Base-by-base conservation (phyloP, 2,797 vertebrate species). In the Argyrosomus regius region DNA sequence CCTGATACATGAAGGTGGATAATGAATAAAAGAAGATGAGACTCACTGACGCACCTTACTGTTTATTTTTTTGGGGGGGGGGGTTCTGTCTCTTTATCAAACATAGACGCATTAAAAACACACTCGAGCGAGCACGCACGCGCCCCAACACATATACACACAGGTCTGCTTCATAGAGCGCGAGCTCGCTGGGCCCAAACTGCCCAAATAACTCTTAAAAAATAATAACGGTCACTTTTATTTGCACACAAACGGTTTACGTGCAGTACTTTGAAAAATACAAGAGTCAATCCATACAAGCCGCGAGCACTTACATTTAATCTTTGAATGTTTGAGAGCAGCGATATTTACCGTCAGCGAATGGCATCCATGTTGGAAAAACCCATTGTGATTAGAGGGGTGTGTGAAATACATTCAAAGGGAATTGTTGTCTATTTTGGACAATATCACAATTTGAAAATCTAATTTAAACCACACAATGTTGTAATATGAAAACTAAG, bases 301-400 rank as follows among this genome's bases (percentile, higher is more conserved):
- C 1, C 0, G 1, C 3, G 1, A 11, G 3, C 8, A 13, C 0
- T 39, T 3, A 60, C 45, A 4, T 14, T 0, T 7, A 43, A 62
- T 41, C 2, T 68, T 9, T 58, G 2, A 41, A 73, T 69, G 65
- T 90, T 87, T 72, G 67, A 72, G 75, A 83, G 83, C 64, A 57
- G 41, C 68, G 77, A 85, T 91, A 89, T 91, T 94, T 95, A 96
- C 95, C 94, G 89, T 93, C 72, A 89, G 70, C 80, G 85, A 78
- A 84, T 82, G 90, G 93, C 74, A 75, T 86, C 95, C 95, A 96
- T 95, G 92, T 86, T 92, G 83, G 94, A 41, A 86, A 14, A 83
- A 83, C 82, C 93, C 93, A 96, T 88, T 78, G 28, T 13, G 0
- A 0, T 5, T 0, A 31, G 14, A 78, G 59, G 70, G 61, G 82